Evolutionary conservation across 2,888 invertebrate genomes (phyloP), one percentile per base, ranked within the genome.

Genomic region (Creontiades dilutus): DNA sequence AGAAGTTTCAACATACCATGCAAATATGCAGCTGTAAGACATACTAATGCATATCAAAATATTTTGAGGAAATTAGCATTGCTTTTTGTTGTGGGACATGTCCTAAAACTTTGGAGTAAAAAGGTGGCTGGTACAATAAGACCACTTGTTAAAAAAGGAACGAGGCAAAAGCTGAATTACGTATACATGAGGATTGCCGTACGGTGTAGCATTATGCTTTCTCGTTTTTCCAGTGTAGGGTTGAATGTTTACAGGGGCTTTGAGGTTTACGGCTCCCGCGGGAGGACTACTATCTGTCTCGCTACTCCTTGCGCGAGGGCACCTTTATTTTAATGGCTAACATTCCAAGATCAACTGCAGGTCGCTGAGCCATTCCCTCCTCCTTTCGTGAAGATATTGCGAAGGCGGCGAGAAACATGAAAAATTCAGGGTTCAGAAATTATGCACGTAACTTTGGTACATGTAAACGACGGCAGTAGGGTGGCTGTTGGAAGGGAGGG

Each of bases 101-200:
- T 37, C 37, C 37, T 37, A 37, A 37, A 37, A 37, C 37, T 37
- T 4, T 37, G 37, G 7, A 37, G 37, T 37, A 37, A 37, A 37
- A 37, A 37, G 37, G 37, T 37, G 37, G 37, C 37, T 37, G 37
- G 37, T 37, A 37, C 37, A 37, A 37, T 37, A 37, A 37, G 27
- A 23, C 12, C 11, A 13, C n/a, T n/a, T 23, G 68, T 68, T 23
- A 19, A 68, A 27, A 68, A 19, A 68, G 23, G 68, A 12, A 9
- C 12, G 28, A 46, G 19, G 47, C 37, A 47, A 46, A 46, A 37
- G 37, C 78, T 2, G 46, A 78, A 78, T 78, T 78, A 78, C 78
- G 37, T 78, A 78, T 78, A 78, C 78, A 78, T 78, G 78, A 37
- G 28, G 47, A 78, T 78, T 78, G 78, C 78, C 16, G 47, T 47